A percentile compares a stretch with the other conserved stretches of the same genome.
Conservation (phyloP, 2,797 vertebrate genomes). For the Lerista edwardsae region DNA sequence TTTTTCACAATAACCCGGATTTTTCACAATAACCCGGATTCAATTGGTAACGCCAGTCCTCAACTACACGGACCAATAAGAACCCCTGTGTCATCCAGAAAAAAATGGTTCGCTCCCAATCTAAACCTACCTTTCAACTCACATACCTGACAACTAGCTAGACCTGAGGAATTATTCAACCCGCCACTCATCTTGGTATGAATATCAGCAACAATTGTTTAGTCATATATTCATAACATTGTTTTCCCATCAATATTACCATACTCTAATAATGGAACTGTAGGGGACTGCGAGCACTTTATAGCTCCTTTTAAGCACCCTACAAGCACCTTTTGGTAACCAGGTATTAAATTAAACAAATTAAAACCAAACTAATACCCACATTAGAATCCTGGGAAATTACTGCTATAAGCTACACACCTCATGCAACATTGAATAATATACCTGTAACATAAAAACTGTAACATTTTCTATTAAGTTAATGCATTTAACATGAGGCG, state of each 20-base stretch:
- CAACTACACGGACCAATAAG: neutral
- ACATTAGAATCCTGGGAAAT: conserved; percentile 5
- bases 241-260: conserved; percentile 7
- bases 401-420: neutral
- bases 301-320: neutral
- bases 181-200: neutral
- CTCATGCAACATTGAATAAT: neutral
- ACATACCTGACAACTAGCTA: neutral
- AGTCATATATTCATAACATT: neutral
- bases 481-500: neutral
- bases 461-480: neutral
- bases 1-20: too few species aligned
- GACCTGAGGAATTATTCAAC: neutral
- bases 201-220: neutral
- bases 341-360: conserved; percentile 11
- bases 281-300: neutral
- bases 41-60: neutral
- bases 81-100: neutral
- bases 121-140: neutral
- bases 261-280: neutral
- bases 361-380: neutral
- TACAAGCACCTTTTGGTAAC: conserved; percentile 8
- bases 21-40: neutral
- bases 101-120: neutral
- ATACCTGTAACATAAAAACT: neutral